Base-by-base conservation (phyloP, 2,888 invertebrate species). In the Arge pagana region DNA sequence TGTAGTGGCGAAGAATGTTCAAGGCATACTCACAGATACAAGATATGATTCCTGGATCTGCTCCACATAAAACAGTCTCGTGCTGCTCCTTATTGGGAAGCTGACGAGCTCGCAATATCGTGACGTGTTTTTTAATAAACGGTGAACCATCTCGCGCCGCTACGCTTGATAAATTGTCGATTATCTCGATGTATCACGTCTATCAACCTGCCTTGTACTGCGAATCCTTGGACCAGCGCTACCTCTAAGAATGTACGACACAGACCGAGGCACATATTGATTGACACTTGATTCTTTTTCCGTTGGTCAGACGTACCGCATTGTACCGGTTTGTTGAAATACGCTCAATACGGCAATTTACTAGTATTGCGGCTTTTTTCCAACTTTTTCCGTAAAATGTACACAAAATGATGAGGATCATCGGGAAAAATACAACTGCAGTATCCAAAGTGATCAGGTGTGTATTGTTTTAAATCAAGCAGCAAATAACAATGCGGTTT, bases 401-500 rank as follows among this genome's bases (percentile, higher is more conserved):
- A 31, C 8, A 42, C 42, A 13, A 26, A 24, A 13, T 50, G 23
- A 4, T 50, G 28, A 1, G 15, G 10, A 10, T 52, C 48, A n/a
- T 26, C 23, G 24, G 49, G 54, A 23, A 54, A 52, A 31, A 54
- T 54, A 16, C 42, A 13, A 0, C 42, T 49, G 10, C 57, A 35
- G 7, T 55, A 45, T 2, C 59, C 11, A 15, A 43, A 48, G 10
- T 52, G 30, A 16, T 59, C 58, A 2, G 48, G 16, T 3, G 58
- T 59, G 3, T 42, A 31, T 13, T 57, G 57, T 23, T 57, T 56
- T 15, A 60, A 43, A 39, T 63, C 54, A 3, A 58, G 28, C 3
- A 60, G 35, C 30, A 62, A 39, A 55, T 62, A 62, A 4, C 54
- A 53, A 39, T 59, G 57, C 3, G 58, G 59, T 3, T 31, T 30